Percentiles rank a stretch among this genome's conserved stretches.
Evolutionary conservation across 2,113 vertebrate genomes (phyloP).

Genomic region (Myotis brandtii): DNA sequence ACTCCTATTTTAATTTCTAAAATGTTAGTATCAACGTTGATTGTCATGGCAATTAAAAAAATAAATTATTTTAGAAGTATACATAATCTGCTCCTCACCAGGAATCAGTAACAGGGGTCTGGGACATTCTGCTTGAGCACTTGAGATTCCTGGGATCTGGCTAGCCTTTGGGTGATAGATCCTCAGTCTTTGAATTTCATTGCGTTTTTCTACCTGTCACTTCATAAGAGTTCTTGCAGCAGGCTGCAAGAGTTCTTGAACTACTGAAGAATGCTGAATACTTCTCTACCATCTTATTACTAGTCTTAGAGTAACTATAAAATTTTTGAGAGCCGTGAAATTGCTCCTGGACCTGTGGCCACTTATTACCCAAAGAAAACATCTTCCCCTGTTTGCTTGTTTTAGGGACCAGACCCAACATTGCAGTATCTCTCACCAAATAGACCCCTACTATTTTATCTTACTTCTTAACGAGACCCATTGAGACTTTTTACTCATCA

Average conservation of each 20-base stretch:
- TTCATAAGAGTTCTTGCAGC: slow-evolving; percentile 3
- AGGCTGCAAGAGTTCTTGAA: slow-evolving; percentile 15
- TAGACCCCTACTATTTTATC: slow-evolving; percentile 14
- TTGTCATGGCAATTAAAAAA: slow-evolving; percentile 62
- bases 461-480: not conserved
- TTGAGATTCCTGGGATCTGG: not conserved
- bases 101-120: slow-evolving; percentile 31
- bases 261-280: slow-evolving; percentile 4
- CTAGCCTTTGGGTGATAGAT: not conserved
- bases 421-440: slow-evolving; percentile 30
- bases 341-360: not conserved
- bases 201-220: slow-evolving; percentile 35
- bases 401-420: slow-evolving; percentile 44
- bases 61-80: slow-evolving; percentile 60
- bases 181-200: not conserved
- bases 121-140: slow-evolving; percentile 9
- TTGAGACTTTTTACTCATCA: slow-evolving; percentile 48
- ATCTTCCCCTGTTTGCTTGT: slow-evolving; percentile 38
- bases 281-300: not conserved
- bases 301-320: slow-evolving; percentile 37
- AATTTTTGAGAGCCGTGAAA: slow-evolving; percentile 19
- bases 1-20: slow-evolving; percentile 61
- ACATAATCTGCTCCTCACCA: slow-evolving; percentile 19
- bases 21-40: slow-evolving; percentile 61
- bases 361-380: slow-evolving; percentile 33